phyloP scores from a whole-genome alignment of 2,113 vertebrate species.

The Tauraco erythrolophus region DNA sequence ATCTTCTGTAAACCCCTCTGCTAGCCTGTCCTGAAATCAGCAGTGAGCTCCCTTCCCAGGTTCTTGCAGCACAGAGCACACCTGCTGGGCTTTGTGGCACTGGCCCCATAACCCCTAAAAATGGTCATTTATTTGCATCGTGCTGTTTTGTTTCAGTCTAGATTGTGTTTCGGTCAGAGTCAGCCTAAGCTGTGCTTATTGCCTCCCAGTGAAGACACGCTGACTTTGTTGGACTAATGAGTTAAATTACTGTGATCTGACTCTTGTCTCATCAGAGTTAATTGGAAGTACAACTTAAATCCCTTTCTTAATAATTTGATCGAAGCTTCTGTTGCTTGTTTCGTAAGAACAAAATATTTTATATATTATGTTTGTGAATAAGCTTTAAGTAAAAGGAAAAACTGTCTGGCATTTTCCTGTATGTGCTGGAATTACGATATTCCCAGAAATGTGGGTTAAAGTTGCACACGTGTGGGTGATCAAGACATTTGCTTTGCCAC shows the following conservation, averaged over 20 bases:
- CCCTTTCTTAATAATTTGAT: background rate
- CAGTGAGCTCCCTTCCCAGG: background rate
- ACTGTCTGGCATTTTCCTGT: background rate
- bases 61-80: background rate
- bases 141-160: background rate
- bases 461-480: rapidly evolving
- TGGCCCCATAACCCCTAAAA: background rate
- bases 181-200: background rate
- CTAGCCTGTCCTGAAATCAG: background rate
- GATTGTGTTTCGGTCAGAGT: background rate
- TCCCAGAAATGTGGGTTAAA: background rate
- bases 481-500: background rate
- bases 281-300: background rate
- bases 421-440: background rate
- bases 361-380: background rate
- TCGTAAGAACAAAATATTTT: background rate
- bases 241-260: background rate
- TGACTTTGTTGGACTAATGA: background rate
- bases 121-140: background rate
- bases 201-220: background rate
- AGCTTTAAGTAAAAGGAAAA: background rate
- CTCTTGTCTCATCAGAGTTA: conserved; percentile 3
- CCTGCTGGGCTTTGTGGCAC: background rate
- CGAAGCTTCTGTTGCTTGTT: background rate
- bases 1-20: background rate